Base-by-base conservation (phyloP, 2,888 invertebrate species). In the Drosophila vallismaia region DNA sequence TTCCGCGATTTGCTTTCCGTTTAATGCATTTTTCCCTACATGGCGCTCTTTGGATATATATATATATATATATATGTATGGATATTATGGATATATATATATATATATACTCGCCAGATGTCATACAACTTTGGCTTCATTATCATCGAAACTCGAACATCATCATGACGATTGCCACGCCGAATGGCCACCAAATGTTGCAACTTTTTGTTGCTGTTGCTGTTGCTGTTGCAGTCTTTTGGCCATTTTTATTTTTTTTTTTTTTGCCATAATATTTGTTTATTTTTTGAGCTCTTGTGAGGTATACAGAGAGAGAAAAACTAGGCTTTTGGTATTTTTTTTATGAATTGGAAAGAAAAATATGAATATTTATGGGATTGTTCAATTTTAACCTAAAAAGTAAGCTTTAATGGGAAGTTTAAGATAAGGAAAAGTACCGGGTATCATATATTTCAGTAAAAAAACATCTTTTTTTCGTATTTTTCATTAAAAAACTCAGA, bases 181-280 rank as follows among this genome's bases (percentile, higher is more conserved):
- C n/a, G 36, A 54, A 46, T 62, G 63, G 62, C 46, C 66, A 24
- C 26, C 12, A 66, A 64, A 53, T 48, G 64, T 48, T 63, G 52
- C 42, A 63, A 52, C 52, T 45, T 33, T 55, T 57, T 56, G 48
- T 45, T 49, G 53, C 44, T 38, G n/a, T 19, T 2, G 19, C 19
- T 19, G 19, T 19, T 49, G 53, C 44, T 38, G n/a, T 19, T 2
- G 19, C 19, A 2, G 19, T 19, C n/a, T 19, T 19, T 19, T 19
- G 19, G 19, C 19, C 19, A 19, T 19, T 19, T 19, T 2, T 2
- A 19, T 57, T 73, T 38, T 33, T 60, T 49, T 55, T 67, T 26
- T 60, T 49, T 55, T 67, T 26, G 64, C 42, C 45, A 50, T 72
- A 44, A 75, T 75, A 68, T 83, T 73, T 75, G 66, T 79, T 69